Percentiles rank a stretch among this genome's conserved stretches.
phyloP scores from a whole-genome alignment of 2,888 invertebrate genomes.

The Brachypalpus laphriformis region DNA sequence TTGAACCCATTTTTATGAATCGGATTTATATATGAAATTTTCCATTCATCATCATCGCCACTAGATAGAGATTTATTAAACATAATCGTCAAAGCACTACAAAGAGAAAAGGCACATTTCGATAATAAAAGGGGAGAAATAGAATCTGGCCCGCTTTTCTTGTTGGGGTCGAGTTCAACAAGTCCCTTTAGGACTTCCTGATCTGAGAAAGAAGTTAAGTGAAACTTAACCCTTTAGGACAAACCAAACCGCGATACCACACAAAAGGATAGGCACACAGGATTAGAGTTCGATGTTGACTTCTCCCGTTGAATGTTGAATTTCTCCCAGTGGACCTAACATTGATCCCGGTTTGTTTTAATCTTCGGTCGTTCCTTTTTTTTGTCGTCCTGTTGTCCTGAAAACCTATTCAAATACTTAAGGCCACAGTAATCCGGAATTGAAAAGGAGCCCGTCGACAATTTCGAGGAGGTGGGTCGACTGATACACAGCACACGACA shows the following conservation, averaged over 20 bases:
- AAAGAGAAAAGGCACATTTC: too few species aligned
- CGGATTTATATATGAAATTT: too few species aligned
- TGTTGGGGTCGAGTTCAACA: too few species aligned
- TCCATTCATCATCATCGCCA: too few species aligned
- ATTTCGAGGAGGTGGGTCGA: neutral
- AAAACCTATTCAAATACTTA: constrained; percentile 73
- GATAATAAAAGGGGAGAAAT: too few species aligned
- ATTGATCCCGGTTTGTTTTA: constrained; percentile 64
- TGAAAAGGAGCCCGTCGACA: constrained; percentile 64
- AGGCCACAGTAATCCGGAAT: constrained; percentile 69
- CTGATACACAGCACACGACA: neutral
- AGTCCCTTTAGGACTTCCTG: too few species aligned
- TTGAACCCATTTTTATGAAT: too few species aligned
- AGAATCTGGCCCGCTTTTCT: too few species aligned
- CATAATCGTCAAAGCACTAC: too few species aligned
- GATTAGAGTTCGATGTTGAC: constrained; percentile 65
- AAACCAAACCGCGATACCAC: constrained; percentile 70
- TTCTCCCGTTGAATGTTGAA: constrained; percentile 59
- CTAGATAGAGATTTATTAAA: too few species aligned
- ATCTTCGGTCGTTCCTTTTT: constrained; percentile 33
- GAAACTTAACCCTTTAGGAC: too few species aligned
- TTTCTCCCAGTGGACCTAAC: constrained; percentile 45
- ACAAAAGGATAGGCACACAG: constrained; percentile 56
- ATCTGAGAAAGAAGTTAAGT: too few species aligned
- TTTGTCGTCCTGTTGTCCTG: constrained; percentile 39